Base-by-base conservation (phyloP, 1,140 invertebrate species). In the Plectrocnemia conspersa region DNA sequence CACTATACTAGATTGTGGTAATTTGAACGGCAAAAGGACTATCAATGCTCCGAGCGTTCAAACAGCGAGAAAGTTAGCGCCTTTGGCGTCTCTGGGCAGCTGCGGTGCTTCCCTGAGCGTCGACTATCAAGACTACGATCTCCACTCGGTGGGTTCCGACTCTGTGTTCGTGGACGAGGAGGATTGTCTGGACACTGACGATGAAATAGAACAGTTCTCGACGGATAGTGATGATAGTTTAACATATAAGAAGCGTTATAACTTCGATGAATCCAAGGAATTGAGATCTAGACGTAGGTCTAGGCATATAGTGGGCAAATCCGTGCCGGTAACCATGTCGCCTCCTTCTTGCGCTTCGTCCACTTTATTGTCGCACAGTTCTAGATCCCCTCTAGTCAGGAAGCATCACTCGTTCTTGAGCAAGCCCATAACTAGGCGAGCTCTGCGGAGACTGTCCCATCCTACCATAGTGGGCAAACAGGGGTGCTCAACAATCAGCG, bases 131-230 rank as follows among this genome's bases (percentile, higher is more conserved):
- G 79, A 80, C 65, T 76, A 79, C 58, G 77, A 82, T 57, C 68
- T 76, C 32, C 72, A 73, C 16, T 86, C 82, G 2, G 76, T 86
- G 9, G 83, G 80, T 38, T 83, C 84, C 42, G 85, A 88, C 65
- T 87, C 85, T 1, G 85, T 88, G 22, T 88, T 88, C 64, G 72
- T 77, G 18, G 80, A 83, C 63, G 81, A 84, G 45, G 81, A 82
- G 45, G 77, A 76, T 33, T 74, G 73, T 40, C 60, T 79, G 47
- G 82, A 83, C 60, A 89, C 86, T 1, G 86, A 88, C 64, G 85
- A 88, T 64, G 86, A 88, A 66, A 82, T 88, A 49, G 85, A 86
- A 57, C 84, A 85, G 55, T 84, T 88, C 65, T 87, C 85, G 33
- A 89, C 85, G 22, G 86, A 89, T 64, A 88, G 84, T 63, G 86